Evolutionary conservation across 2,888 invertebrate genomes (phyloP).

Genomic region (Perdita meconis): DNA sequence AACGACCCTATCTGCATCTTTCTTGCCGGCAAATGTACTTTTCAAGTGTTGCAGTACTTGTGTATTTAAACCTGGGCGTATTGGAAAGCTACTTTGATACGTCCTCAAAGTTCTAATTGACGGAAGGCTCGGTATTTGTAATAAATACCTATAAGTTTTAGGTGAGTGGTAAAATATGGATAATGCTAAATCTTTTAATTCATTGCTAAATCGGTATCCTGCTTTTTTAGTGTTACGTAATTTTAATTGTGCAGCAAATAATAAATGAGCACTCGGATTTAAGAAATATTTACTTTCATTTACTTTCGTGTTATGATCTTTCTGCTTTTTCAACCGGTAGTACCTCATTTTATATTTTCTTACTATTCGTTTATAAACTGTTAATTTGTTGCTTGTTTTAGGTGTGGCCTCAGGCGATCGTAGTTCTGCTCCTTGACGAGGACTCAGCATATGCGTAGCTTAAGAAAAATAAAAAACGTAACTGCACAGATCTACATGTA

Average conservation of each 20-base stretch:
- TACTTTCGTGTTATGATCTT: no score
- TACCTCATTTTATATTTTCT: no score
- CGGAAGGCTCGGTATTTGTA: neutral
- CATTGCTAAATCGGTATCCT: neutral
- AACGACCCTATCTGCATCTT: neutral
- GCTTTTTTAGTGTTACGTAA: neutral
- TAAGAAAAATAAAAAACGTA: no score
- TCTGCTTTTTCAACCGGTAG: no score
- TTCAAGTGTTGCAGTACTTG: neutral
- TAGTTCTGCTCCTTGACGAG: no score
- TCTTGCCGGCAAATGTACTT: neutral
- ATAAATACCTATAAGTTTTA: constrained; percentile 5
- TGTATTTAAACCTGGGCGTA: neutral
- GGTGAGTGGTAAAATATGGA: constrained; percentile 1
- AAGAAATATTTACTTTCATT: no score
- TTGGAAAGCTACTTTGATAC: neutral
- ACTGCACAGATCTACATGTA: no score
- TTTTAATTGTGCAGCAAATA: neutral
- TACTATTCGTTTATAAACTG: no score
- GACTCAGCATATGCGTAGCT: no score
- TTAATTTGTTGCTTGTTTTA: no score
- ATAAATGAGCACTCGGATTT: no score
- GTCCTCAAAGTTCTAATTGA: neutral
- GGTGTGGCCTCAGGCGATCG: no score
- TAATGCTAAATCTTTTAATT: constrained; percentile 2